Base-by-base conservation (phyloP, 2,888 invertebrate genomes). In the Cantharis lateralis region DNA sequence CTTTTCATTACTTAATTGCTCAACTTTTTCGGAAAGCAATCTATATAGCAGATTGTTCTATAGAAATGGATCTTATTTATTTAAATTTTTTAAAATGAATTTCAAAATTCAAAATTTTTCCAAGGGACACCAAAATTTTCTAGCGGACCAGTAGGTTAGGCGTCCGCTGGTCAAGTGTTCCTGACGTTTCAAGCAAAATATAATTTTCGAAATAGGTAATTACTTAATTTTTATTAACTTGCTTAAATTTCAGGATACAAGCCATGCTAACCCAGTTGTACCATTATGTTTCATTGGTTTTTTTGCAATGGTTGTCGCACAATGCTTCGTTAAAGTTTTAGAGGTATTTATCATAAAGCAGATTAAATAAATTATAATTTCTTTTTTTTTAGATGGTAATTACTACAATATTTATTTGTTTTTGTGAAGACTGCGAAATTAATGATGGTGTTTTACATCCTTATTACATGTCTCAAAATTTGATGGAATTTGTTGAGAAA, bases 251-350 rank as follows among this genome's bases (percentile, higher is more conserved):
- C 81, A 91, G 90, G 87, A 88, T 80, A 91, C 91, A 82, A 88
- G 90, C 74, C 91, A 90, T 7, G 82, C 93, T 1, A 89, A 91
- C 69, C 90, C 92, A 83, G 87, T 90, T n/a, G 89, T 94, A 63
- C 93, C 93, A 3, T 88, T 94, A 15, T 84, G 90, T 7, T 83
- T 94, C 1, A 91, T 90, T 18, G 92, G 90, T 74, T 82, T 93
- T n/a, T 92, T 94, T 83, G 91, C 93, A 1, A 94, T 91, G 84
- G 89, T 94, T 76, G 91, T 94, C 26, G 90, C 93, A 2, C 93
- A 94, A 84, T 93, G 93, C 83, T 94, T 94, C 84, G 90, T 95
- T 78, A 92, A 93, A 7, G 91, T 94, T 18, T 94, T 93, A 84
- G 94, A 94, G 91, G 94, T 93, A 87, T 88, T 28, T 28, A 5